phyloP scores from a whole-genome alignment of 1,140 invertebrate species.

The Choristoneura fumiferana region DNA sequence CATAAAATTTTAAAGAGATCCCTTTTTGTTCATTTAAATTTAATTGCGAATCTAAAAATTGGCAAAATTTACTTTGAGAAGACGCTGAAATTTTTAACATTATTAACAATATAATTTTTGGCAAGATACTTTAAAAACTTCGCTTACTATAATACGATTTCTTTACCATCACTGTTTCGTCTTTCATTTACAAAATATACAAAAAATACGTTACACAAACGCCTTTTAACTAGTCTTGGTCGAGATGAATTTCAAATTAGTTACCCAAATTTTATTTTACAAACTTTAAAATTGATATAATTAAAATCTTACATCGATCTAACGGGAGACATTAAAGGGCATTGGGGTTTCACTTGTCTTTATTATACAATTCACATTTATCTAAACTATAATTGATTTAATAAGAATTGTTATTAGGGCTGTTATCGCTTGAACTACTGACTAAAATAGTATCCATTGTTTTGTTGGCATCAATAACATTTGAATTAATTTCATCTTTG shows the following conservation, averaged over 20 bases:
- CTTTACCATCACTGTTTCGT: constrained; percentile 57
- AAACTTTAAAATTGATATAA: neutral
- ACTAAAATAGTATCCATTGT: constrained; percentile 40
- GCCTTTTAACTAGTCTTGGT: neutral
- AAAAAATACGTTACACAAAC: constrained; percentile 30
- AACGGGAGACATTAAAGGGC: neutral
- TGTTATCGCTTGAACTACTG: constrained; percentile 51
- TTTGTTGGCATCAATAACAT: constrained; percentile 50
- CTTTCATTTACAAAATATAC: constrained; percentile 72
- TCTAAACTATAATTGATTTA: constrained; percentile 25
- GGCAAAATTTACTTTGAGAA: neutral
- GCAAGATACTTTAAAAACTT: constrained; percentile 5
- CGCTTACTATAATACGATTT: constrained; percentile 12
- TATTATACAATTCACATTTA: constrained; percentile 25
- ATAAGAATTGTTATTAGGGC: constrained; percentile 67
- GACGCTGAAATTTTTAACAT: constrained; percentile 1
- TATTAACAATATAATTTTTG: neutral
- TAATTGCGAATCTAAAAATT: neutral
- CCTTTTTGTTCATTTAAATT: neutral
- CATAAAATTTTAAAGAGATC: neutral
- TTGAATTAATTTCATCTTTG: constrained; percentile 66
- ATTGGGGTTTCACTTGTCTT: constrained; percentile 2
- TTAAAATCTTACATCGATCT: constrained; percentile 5
- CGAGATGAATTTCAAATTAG: neutral
- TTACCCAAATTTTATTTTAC: constrained; percentile 1